Evolutionary conservation across 2,113 vertebrate genomes (phyloP).

Genomic region (Pangasianodon gigas): DNA sequence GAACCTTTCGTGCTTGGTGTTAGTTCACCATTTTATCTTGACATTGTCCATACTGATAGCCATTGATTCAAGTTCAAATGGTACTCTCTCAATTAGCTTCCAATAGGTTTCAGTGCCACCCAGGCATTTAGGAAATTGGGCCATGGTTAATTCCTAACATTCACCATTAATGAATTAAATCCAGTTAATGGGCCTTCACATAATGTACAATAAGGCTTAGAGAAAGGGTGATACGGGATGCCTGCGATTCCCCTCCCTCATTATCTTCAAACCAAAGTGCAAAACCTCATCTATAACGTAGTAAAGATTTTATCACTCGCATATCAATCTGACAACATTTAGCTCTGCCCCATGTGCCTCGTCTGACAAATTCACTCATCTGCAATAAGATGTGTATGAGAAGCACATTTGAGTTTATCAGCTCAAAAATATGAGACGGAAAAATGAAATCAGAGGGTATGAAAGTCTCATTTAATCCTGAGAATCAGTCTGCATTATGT

Average conservation of each 20-base stretch:
- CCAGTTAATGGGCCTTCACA: constrained; percentile 2
- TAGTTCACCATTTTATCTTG: neutral
- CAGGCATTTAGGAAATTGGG: constrained; percentile 13
- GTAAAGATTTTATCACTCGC: constrained; percentile 16
- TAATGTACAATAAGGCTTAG: neutral
- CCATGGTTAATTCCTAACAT: constrained; percentile 16
- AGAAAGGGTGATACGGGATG: neutral
- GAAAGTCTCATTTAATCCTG: constrained; percentile 61
- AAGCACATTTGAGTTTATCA: constrained; percentile 58
- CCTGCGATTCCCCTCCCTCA: neutral
- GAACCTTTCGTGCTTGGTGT: neutral
- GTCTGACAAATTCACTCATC: constrained; percentile 30
- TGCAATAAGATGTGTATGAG: constrained; percentile 37
- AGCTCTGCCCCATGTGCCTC: neutral
- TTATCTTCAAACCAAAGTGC: constrained; percentile 5
- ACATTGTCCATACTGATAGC: neutral
- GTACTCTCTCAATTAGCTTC: constrained; percentile 15
- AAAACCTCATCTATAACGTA: constrained; percentile 9
- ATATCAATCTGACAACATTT: constrained; percentile 27
- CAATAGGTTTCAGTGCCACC: constrained; percentile 12
- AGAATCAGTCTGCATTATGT: constrained; percentile 49
- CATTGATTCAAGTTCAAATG: constrained; percentile 21
- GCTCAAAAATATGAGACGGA: constrained; percentile 54
- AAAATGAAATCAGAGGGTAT: constrained; percentile 60
- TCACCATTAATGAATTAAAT: constrained; percentile 37